phyloP scores from a whole-genome alignment of 92 coral and sea anemone genomes.

The Nematostella vectensis region DNA sequence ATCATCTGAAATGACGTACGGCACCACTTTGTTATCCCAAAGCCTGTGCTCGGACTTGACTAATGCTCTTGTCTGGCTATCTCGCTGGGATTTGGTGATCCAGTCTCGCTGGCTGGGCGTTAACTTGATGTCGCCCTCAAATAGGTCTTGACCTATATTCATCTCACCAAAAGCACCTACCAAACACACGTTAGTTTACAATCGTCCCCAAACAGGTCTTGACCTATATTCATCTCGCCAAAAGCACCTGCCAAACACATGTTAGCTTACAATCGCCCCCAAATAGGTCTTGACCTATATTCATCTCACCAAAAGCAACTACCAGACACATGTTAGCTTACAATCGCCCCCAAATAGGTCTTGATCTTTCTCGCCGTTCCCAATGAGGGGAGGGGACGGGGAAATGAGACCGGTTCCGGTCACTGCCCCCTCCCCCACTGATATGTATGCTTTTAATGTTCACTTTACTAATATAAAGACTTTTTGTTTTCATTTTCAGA shows the following conservation, averaged over 20 bases:
- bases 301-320: constrained; percentile 44
- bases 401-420: too few relatives aligned
- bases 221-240: constrained; percentile 68
- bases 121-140: constrained; percentile 84
- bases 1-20: constrained; percentile 33
- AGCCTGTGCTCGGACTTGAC: constrained; percentile 25
- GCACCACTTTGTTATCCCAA: constrained; percentile 43
- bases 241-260: background rate
- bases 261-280: constrained; percentile 85
- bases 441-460: too few relatives aligned
- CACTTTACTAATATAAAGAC: too few relatives aligned
- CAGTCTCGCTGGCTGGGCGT: constrained; percentile 46
- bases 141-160: constrained; percentile 52
- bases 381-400: too few relatives aligned
- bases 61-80: constrained; percentile 29
- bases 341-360: constrained; percentile 79
- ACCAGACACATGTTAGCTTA: constrained; percentile 29
- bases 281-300: constrained; percentile 48
- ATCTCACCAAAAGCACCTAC: constrained; percentile 60
- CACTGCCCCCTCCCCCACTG: too few relatives aligned
- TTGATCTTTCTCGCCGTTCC: constrained; percentile 57
- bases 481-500: too few relatives aligned
- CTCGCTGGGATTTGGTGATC: constrained; percentile 4
- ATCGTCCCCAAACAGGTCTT: constrained; percentile 75
- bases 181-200: constrained; percentile 45